Evolutionary conservation across 2,888 invertebrate genomes (phyloP), one percentile per base, ranked within the genome.

Genomic region (Drosophila atroscutellata): DNA sequence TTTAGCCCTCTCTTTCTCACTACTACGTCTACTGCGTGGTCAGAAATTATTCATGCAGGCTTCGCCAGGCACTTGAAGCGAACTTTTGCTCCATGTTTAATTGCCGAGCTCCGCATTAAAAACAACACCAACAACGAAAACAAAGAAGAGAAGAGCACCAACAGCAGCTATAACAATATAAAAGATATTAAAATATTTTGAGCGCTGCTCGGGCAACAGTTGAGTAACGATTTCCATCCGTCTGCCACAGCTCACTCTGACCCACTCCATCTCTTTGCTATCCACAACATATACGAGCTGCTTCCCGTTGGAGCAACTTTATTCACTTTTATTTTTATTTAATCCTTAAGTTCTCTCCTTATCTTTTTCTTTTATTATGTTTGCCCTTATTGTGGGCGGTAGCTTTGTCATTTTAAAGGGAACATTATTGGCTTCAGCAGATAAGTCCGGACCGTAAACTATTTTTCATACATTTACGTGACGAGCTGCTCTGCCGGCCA

Each of bases 401-500:
- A 61, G 76, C 72, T 76, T 84, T 81, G 81, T 83, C 81, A 72
- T 86, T 83, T 81, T 78, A 83, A 81, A 87, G 85, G 68, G 72
- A 74, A 73, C 77, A 77, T 84, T 84, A 84, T 88, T 85, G 89
- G 89, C 84, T 83, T 55, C 57, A 72, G 58, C 72, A 84, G 77
- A 86, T 87, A 86, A 82, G 68, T 68, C 73, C 70, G 50, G 71
- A 64, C 88, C 82, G 88, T 84, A 89, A 86, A 86, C 85, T 86
- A 89, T 87, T 87, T 87, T 87, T 86, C 78, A 78, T 77, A 56
- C 85, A 86, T 87, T 85, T 86, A 86, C 85, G 85, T 86, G 85
- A 86, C 72, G 76, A 75, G 67, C 15, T 24, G 42, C 54, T 30
- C 51, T 55, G 11, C 58, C 59, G 52, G 56, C 45, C 62, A 68